phyloP scores from a whole-genome alignment of 2,797 vertebrate genomes.

The Amniataba percoides region DNA sequence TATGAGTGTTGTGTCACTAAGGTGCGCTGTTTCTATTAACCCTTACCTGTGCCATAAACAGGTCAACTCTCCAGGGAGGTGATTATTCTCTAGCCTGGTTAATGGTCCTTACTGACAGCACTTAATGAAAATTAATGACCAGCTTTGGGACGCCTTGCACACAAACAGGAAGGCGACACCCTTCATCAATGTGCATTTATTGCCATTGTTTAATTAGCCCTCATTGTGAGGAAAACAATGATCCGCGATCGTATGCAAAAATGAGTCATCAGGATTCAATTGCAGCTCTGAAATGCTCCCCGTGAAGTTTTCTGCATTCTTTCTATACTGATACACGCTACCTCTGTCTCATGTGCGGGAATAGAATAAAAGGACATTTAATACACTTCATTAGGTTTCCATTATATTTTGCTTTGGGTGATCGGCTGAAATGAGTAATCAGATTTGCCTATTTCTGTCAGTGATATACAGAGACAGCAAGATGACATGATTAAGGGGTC shows the following conservation, averaged over 20 bases:
- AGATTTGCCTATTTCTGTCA: slow-evolving; percentile 77
- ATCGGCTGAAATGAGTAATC: slow-evolving; percentile 76
- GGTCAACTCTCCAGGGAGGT: slow-evolving; percentile 75
- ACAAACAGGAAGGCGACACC: slow-evolving; percentile 62
- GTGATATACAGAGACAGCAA: slow-evolving; percentile 70
- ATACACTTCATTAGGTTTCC: slow-evolving; percentile 80
- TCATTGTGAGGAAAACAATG: slow-evolving; percentile 27
- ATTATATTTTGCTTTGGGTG: slow-evolving; percentile 81
- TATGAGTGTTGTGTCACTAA: slow-evolving; percentile 64
- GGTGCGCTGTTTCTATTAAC: slow-evolving; percentile 84
- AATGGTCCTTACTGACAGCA: slow-evolving; percentile 83
- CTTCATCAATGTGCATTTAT: slow-evolving; percentile 59
- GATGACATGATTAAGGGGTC: slow-evolving; percentile 81
- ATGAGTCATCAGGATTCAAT: slow-evolving; percentile 38
- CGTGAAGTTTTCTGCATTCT: slow-evolving; percentile 30
- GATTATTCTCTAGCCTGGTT: slow-evolving; percentile 81
- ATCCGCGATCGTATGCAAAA: slow-evolving; percentile 14
- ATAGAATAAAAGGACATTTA: slow-evolving; percentile 68
- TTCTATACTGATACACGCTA: slow-evolving; percentile 15
- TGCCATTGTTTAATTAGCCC: slow-evolving; percentile 51
- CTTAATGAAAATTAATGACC: slow-evolving; percentile 82
- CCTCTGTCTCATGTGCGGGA: slow-evolving; percentile 58
- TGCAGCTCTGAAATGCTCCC: slow-evolving; percentile 26
- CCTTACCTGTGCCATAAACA: slow-evolving; percentile 74
- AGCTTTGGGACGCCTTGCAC: slow-evolving; percentile 49